Conservation (phyloP, 2,888 invertebrate genomes). For the Polietes domitor region DNA sequence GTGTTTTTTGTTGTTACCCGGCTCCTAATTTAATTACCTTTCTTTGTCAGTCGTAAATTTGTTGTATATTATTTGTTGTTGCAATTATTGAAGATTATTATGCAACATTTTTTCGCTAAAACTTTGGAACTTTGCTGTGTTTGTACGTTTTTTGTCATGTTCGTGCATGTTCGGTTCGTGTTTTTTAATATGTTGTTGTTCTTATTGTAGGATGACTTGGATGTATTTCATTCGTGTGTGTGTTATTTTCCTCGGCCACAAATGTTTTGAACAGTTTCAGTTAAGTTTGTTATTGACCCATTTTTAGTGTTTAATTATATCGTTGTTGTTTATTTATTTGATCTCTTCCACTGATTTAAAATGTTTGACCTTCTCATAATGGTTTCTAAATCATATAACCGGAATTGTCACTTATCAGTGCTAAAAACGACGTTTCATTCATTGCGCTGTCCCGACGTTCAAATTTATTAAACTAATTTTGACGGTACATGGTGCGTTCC, state of each 20-base stretch:
- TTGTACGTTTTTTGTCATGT: constrained; percentile 34
- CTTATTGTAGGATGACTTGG: constrained; percentile 23
- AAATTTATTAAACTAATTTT: no score
- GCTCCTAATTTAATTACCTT: constrained; percentile 36
- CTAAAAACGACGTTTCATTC: no score
- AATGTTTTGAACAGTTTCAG: not conserved
- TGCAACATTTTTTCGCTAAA: constrained; percentile 52
- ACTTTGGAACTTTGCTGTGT: constrained; percentile 46
- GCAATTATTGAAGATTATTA: constrained; percentile 52
- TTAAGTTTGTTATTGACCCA: constrained; percentile 17
- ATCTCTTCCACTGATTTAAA: no score
- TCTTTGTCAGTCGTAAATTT: not conserved
- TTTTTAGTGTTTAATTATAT: constrained; percentile 13
- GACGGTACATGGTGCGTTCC: no score
- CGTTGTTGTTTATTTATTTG: no score
- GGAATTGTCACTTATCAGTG: no score
- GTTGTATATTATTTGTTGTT: constrained; percentile 38
- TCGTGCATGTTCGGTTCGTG: not conserved
- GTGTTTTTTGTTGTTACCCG: no score
- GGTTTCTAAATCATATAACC: no score
- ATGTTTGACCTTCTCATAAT: no score
- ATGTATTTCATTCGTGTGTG: constrained; percentile 8
- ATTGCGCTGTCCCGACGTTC: no score
- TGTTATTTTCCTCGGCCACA: no score
- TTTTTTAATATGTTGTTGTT: constrained; percentile 9